A percentile compares a stretch with the other conserved stretches of the same genome.
These are phyloP conservation scores for Propithecus perrieri DNA, from an alignment of 2,797 vertebrate species.

Conservation along the genomic window DNA sequence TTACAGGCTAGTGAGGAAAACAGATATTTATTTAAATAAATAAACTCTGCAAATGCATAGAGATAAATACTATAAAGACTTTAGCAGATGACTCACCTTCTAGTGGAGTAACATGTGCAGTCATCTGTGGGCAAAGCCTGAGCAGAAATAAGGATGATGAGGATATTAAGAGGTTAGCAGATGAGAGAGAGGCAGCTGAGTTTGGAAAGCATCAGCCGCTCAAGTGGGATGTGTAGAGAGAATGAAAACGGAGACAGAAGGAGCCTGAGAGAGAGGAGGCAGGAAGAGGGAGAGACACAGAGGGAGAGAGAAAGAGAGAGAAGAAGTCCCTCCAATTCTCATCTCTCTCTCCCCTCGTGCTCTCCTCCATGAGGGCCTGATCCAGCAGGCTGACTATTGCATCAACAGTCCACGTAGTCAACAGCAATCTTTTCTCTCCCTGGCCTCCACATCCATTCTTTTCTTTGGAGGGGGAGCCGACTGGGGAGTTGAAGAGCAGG, in stretches of 20 bases:
- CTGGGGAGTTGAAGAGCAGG: rapidly evolving
- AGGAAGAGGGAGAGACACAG: background rate
- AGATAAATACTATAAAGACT: background rate
- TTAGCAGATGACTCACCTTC: background rate
- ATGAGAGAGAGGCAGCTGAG: background rate
- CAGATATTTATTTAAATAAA: background rate
- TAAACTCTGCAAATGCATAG: background rate
- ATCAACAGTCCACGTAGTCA: background rate
- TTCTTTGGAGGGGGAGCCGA: background rate
- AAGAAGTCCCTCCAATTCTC: background rate
- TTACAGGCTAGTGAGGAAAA: background rate
- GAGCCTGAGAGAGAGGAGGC: too few relatives aligned
- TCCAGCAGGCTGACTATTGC: background rate
- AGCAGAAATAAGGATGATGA: background rate
- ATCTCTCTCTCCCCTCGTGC: background rate
- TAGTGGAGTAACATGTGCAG: background rate
- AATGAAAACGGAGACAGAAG: background rate
- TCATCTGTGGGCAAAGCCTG: background rate
- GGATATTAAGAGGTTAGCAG: background rate
- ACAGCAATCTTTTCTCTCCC: background rate
- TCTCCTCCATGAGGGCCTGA: background rate
- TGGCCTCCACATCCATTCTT: background rate
- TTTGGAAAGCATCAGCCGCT: background rate
- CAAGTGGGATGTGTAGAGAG: background rate
- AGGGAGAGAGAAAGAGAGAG: background rate